Evolutionary conservation across 2,888 invertebrate species (phyloP), one percentile per base, ranked within the genome.

Genomic region (Sinohyriopsis cumingii): DNA sequence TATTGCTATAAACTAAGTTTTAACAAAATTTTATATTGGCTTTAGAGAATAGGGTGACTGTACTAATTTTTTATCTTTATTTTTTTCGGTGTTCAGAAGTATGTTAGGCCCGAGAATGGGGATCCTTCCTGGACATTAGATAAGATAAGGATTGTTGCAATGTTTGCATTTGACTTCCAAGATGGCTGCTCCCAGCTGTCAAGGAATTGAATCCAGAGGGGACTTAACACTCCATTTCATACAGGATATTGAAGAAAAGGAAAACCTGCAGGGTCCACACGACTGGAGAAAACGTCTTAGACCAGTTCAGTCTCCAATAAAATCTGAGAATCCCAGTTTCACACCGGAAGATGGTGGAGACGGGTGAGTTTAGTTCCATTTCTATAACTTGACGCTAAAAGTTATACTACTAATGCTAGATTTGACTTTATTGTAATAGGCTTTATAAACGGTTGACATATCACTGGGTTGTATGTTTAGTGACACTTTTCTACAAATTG

Each of bases 261-360:
- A 65, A 63, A 78, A 74, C 62, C 85, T 81, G 33, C 87, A 86
- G 74, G 87, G 87, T 19, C 87, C 87, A 33, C 86, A 87, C 68
- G 84, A 85, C 71, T 87, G 87, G 87, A 77, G 87, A 68, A 84
- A 83, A 68, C 68, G 81, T 24, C 71, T 87, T 68, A 81, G 81
- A 71, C 86, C 84, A n/a, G 82, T 86, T n/a, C 67, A 73, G 59
- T 78, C 78, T 1, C 78, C 76, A 24, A 73, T 77, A 33, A 77
- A 73, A 28, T 55, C 33, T 59, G 65, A 75, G 53, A 65, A 71
- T 25, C 55, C 59, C 28, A 70, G 70, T 54, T 64, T 59, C 15
- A 45, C 45, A 45, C 45, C 45, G 3, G 45, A 45, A 12, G 45
- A 45, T 15, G 45, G 28, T 5, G 28, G 45, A 45, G 45, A 45